Evolutionary conservation across 2,888 invertebrate species (phyloP), one percentile per base, ranked within the genome.

Genomic region (Orchesella flavescens): DNA sequence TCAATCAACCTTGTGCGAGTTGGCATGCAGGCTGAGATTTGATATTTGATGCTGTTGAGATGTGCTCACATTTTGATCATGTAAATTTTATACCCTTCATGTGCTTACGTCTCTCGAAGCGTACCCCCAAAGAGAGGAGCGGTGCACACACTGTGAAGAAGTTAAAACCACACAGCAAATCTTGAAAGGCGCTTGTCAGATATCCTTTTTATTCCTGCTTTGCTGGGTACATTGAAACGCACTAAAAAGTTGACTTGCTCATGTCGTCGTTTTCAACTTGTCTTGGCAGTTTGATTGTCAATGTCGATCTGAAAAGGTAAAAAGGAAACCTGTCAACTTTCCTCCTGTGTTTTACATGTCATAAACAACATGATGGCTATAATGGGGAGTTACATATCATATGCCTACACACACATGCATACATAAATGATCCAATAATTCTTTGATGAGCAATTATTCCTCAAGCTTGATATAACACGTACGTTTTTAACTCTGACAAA

Each of bases 1-100:
- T 87, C 87, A 87, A 85, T 87, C 87, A 86, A 83, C 69, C n/a
- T 13, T 21, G 21, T n/a, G 34, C 7, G 66, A 76, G 43, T 46
- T 24, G 46, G 23, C 69, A 21, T 15, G 4, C 3, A 21, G 5
- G 15, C 63, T 63, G 63, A 34, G 15, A 17, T 43, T 43, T 10
- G n/a, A 43, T 13, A 34, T 66, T 7, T 44, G 49, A 12, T 49
- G 49, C 49, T 49, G 49, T 49, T n/a, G 1, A 49, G 34, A 34
- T 34, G 34, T 34, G 34, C 34, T 34, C 34, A 34, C 34, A 34
- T 34, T 34, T 2, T 34, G 34, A 34, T 34, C 34, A 34, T 34
- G 34, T 34, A 34, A 34, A 34, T 34, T 34, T 34, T 34, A 34
- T 34, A 34, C 34, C 34, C 34, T 34, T 34, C 34, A 34, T 34